Conservation (phyloP, 1,140 invertebrate species). For the Drosophila sucinea region DNA sequence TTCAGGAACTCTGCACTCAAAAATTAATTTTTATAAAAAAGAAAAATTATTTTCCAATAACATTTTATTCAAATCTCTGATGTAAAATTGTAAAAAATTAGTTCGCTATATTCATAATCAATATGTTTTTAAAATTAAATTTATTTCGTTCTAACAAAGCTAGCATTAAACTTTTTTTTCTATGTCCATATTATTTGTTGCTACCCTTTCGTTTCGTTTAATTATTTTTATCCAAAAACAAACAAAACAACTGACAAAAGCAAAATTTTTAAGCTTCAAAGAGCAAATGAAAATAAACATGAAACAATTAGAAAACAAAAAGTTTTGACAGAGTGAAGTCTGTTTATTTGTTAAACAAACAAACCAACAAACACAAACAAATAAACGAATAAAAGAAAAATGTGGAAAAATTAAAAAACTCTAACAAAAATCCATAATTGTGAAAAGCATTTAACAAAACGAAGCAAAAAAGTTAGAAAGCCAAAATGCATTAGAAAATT, state of each 20-base stretch:
- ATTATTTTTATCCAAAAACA: slow-evolving; percentile 34
- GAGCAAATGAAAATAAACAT: slow-evolving; percentile 67
- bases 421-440: slow-evolving; percentile 10
- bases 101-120: too few relatives aligned
- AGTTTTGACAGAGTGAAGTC: slow-evolving; percentile 31
- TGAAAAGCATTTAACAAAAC: slow-evolving; percentile 2
- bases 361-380: slow-evolving; percentile 6
- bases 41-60: too few relatives aligned
- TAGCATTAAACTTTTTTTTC: too few relatives aligned
- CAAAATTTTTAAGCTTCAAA: slow-evolving; percentile 48
- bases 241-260: slow-evolving; percentile 7
- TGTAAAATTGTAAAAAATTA: too few relatives aligned
- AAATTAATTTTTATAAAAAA: too few relatives aligned
- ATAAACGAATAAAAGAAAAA: slow-evolving; percentile 8
- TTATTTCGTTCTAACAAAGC: too few relatives aligned
- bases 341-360: slow-evolving; percentile 40
- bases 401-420: not conserved
- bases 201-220: slow-evolving; percentile 44
- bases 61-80: too few relatives aligned
- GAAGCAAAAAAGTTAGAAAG: slow-evolving; percentile 13
- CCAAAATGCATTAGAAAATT: slow-evolving; percentile 37
- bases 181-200: slow-evolving; percentile 29
- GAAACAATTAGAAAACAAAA: slow-evolving; percentile 61
- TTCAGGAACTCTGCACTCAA: too few relatives aligned
- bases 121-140: too few relatives aligned